These are phyloP conservation scores for Portevinia maculata DNA, from an alignment of 2,888 invertebrate genomes.

Conservation along the genomic window DNA sequence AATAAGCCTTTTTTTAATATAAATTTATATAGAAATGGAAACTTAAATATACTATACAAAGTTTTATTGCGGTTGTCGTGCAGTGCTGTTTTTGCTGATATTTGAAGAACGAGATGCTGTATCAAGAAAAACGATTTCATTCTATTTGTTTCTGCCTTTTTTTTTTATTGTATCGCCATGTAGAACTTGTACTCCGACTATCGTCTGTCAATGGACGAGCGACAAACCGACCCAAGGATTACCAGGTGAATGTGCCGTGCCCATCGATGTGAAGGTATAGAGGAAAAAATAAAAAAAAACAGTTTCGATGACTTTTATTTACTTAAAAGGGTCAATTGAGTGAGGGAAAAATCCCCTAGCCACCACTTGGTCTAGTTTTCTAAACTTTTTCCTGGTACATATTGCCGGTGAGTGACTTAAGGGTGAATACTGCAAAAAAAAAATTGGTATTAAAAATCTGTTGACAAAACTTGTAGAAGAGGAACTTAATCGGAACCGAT, in stretches of 20 bases:
- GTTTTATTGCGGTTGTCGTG: neutral
- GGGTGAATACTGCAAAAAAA: constrained; percentile 19
- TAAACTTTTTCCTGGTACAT: neutral
- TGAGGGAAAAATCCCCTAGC: neutral
- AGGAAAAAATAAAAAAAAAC: constrained; percentile 9
- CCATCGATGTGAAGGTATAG: constrained; percentile 3
- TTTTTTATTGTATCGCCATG: constrained; percentile 40
- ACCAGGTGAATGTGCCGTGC: constrained; percentile 29
- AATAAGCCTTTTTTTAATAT: neutral
- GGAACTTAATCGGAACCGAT: constrained; percentile 25
- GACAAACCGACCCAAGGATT: neutral
- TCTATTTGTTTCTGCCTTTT: constrained; percentile 3
- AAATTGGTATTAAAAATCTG: constrained; percentile 69
- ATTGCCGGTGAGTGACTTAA: constrained; percentile 17
- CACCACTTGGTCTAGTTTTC: constrained; percentile 33
- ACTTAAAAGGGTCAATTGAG: constrained; percentile 68
- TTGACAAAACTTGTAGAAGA: constrained; percentile 51
- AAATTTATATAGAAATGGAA: constrained; percentile 2
- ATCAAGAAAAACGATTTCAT: constrained; percentile 41
- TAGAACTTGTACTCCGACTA: no score
- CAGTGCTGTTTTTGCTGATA: constrained; percentile 22
- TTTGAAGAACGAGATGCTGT: constrained; percentile 28
- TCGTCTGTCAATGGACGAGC: constrained; percentile 4
- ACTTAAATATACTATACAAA: constrained; percentile 18
- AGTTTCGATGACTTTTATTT: constrained; percentile 61